Conservation (phyloP, 1,140 invertebrate species). For the Oreohelix idahoensis region DNA sequence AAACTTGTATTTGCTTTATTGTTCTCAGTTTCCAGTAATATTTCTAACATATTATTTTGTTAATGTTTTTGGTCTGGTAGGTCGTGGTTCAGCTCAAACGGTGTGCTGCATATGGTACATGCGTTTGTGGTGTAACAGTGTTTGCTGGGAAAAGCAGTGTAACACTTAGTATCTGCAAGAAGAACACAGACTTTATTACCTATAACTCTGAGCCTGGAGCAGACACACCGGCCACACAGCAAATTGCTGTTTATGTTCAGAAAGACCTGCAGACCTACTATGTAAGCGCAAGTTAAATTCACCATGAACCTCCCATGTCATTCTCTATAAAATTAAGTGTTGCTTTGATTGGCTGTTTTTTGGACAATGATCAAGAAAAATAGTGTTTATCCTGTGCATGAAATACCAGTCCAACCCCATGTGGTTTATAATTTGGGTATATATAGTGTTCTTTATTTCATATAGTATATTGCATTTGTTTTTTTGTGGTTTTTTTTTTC, state of each 20-base stretch:
- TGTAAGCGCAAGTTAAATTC: not conserved
- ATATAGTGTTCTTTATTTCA: too few relatives aligned
- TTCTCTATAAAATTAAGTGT: too few relatives aligned
- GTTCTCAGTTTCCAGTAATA: too few relatives aligned
- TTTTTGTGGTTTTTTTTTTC: too few relatives aligned
- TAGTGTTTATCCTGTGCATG: too few relatives aligned
- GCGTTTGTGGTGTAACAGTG: conserved; percentile 18
- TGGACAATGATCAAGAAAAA: too few relatives aligned
- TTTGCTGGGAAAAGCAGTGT: not conserved
- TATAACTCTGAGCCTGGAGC: not conserved
- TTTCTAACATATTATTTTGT: not conserved
- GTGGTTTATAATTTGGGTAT: too few relatives aligned
- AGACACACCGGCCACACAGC: not conserved
- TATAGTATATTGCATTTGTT: too few relatives aligned
- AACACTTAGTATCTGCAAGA: not conserved
- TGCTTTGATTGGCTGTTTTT: too few relatives aligned
- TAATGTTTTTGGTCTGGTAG: not conserved
- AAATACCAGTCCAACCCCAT: too few relatives aligned
- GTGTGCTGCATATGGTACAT: conserved; percentile 27
- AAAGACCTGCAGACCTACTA: not conserved
- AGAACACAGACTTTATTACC: not conserved
- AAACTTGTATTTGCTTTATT: too few relatives aligned
- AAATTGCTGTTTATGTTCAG: not conserved
- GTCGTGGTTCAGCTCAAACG: not conserved
- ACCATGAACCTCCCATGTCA: not conserved